These are phyloP conservation scores for Lypha dubia DNA, from an alignment of 2,888 invertebrate genomes.

Conservation along the genomic window DNA sequence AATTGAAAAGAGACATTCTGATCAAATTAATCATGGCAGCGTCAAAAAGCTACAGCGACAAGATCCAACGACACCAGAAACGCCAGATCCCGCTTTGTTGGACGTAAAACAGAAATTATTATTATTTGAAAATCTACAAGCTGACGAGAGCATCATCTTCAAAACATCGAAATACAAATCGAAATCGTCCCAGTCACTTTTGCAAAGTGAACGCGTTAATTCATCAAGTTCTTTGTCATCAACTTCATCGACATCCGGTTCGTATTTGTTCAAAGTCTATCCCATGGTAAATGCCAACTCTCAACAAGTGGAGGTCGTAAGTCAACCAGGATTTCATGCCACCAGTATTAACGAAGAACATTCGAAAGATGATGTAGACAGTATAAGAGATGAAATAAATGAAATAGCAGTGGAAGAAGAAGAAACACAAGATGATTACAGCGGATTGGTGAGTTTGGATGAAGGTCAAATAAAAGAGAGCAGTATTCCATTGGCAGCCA, in stretches of 20 bases:
- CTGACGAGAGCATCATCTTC: constrained; percentile 74
- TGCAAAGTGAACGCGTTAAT: constrained; percentile 73
- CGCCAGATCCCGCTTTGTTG: constrained; percentile 78
- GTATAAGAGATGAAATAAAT: constrained; percentile 75
- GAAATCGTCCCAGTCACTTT: constrained; percentile 70
- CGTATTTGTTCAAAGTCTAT: constrained; percentile 31
- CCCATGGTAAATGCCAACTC: constrained; percentile 19
- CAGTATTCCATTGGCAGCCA: constrained; percentile 39
- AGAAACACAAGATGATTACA: constrained; percentile 61
- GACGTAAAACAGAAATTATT: constrained; percentile 79
- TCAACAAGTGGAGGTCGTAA: constrained; percentile 4
- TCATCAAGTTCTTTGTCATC: constrained; percentile 17
- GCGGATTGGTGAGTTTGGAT: constrained; percentile 68
- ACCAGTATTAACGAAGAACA: constrained; percentile 81
- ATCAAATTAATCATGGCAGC: constrained; percentile 8
- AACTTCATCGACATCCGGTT: constrained; percentile 28
- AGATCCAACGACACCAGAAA: constrained; percentile 41
- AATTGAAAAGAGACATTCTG: constrained; percentile 29
- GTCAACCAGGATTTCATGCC: constrained; percentile 49
- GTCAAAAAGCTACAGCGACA: constrained; percentile 7
- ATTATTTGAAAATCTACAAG: constrained; percentile 78
- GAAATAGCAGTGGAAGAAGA: constrained; percentile 64
- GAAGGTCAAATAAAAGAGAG: constrained; percentile 60
- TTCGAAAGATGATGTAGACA: constrained; percentile 82
- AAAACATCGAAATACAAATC: constrained; percentile 73